A percentile compares a stretch with the other conserved stretches of the same genome.
Evolutionary conservation across 2,888 invertebrate genomes (phyloP).

Genomic region (Chaitophorus viminalis): DNA sequence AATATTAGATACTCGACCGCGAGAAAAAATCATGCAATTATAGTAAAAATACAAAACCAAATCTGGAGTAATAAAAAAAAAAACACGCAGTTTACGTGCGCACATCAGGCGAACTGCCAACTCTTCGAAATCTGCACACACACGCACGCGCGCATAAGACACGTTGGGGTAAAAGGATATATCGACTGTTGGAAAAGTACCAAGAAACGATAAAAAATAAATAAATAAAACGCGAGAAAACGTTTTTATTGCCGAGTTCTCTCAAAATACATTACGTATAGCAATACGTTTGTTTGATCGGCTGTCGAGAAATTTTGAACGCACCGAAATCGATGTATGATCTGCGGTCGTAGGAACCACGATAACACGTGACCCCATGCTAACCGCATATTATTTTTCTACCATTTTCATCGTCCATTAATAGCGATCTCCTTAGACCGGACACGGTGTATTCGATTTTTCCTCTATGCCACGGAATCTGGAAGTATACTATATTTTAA

Average conservation of each 20-base stretch:
- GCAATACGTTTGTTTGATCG: neutral
- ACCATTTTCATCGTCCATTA: no score
- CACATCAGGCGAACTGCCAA: slow-evolving; percentile 42
- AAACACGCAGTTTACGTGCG: neutral
- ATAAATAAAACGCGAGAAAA: neutral
- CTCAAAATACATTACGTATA: neutral
- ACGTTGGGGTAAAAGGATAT: slow-evolving; percentile 33
- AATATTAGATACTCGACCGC: neutral
- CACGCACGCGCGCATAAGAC: neutral
- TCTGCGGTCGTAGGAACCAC: no score
- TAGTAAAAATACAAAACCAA: neutral
- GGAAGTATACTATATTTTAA: no score
- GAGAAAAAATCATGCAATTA: neutral
- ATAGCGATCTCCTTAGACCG: no score
- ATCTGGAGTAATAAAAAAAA: neutral
- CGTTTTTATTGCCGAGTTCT: slow-evolving; percentile 5
- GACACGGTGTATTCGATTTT: no score
- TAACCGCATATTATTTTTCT: no score
- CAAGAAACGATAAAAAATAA: slow-evolving; percentile 29
- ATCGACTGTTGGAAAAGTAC: slow-evolving; percentile 47
- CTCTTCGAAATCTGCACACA: slow-evolving; percentile 20
- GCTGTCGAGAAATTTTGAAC: neutral
- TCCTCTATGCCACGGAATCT: no score
- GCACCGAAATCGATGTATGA: neutral
- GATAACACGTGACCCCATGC: neutral